Conservation (phyloP, 2,888 invertebrate species). For the Brachynemurus nebulosus region DNA sequence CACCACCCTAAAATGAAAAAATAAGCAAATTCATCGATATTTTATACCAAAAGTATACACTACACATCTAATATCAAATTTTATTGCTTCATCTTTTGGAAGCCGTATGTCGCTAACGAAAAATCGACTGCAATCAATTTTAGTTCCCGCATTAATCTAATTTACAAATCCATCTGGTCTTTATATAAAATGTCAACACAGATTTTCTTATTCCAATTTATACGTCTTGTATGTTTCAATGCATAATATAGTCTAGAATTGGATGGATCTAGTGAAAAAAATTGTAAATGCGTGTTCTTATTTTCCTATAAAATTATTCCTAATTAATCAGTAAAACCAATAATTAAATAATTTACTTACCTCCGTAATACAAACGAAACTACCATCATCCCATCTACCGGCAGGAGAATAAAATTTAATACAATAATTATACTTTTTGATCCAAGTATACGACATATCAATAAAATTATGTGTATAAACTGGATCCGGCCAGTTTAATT, state of each 20-base stretch:
- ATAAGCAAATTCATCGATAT: not conserved
- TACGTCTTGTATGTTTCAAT: not conserved
- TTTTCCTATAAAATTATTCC: not conserved
- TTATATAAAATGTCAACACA: not conserved
- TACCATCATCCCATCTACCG: not conserved
- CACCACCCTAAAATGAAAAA: slow-evolving; percentile 17
- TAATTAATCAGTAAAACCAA: not conserved
- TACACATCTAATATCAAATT: not conserved
- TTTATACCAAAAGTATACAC: too few relatives aligned
- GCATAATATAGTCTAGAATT: not conserved
- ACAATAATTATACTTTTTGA: not conserved
- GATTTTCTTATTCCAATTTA: not conserved
- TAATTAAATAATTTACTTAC: not conserved
- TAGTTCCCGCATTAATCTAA: not conserved
- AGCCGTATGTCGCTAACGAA: not conserved
- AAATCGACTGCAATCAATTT: not conserved
- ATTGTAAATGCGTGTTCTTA: not conserved
- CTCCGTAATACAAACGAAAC: not conserved
- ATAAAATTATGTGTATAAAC: not conserved
- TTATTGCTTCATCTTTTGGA: not conserved
- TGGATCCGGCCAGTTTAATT: not conserved
- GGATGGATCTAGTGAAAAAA: not conserved
- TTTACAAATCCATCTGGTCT: not conserved
- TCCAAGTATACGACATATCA: not conserved
- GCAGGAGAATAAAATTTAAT: not conserved